Conservation (phyloP, 1,140 invertebrate genomes). For the Subanguina moxae region DNA sequence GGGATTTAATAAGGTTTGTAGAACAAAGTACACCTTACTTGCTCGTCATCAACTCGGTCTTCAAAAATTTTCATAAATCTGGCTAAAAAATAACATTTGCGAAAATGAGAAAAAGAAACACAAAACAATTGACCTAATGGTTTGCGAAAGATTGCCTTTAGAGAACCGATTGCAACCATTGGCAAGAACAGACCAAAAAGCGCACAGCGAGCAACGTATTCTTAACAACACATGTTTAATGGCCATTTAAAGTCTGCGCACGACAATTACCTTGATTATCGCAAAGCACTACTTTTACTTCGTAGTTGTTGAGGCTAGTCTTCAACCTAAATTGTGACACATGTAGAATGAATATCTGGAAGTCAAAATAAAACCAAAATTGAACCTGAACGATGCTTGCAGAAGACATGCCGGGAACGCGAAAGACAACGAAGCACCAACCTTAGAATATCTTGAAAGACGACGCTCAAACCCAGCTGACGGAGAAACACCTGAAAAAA, state of each 20-base stretch:
- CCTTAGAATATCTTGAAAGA: constrained; percentile 42
- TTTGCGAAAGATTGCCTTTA: background rate
- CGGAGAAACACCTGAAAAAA: constrained; percentile 35
- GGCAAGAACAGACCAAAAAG: constrained; percentile 39
- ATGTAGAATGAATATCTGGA: constrained; percentile 16
- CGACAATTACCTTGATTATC: constrained; percentile 31
- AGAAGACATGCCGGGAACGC: constrained; percentile 45
- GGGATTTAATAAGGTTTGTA: background rate
- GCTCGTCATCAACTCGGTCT: constrained; percentile 34
- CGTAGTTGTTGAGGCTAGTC: constrained; percentile 49
- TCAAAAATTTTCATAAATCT: constrained; percentile 44
- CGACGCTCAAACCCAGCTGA: constrained; percentile 45
- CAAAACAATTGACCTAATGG: background rate
- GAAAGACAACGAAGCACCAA: constrained; percentile 38
- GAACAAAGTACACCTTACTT: constrained; percentile 9
- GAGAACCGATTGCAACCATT: background rate
- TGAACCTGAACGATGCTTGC: constrained; percentile 37
- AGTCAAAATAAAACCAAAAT: too few relatives aligned
- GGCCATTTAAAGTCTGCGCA: too few relatives aligned
- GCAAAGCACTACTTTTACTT: constrained; percentile 47
- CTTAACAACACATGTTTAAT: constrained; percentile 5
- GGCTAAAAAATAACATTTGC: constrained; percentile 13
- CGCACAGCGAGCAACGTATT: constrained; percentile 41
- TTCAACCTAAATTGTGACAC: constrained; percentile 40
- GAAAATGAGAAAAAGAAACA: too few relatives aligned